Conservation (phyloP, 2,113 vertebrate genomes). For the Noctilio leporinus region DNA sequence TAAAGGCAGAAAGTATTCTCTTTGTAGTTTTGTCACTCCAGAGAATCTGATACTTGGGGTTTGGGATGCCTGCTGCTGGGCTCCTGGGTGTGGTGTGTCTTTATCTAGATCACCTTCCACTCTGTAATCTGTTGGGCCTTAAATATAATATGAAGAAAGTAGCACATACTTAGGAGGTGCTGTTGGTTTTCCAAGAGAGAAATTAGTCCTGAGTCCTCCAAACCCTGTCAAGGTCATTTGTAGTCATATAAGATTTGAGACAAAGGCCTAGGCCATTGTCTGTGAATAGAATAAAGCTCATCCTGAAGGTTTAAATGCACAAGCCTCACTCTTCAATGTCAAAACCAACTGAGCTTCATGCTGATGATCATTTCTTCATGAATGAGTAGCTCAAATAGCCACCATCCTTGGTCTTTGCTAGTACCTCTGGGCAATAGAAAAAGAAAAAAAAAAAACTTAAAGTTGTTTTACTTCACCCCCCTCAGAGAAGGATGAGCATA, state of each 20-base stretch:
- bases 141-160: background rate
- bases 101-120: background rate
- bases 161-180: background rate
- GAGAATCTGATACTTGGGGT: background rate
- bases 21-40: slow-evolving; percentile 36
- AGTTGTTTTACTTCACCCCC: background rate
- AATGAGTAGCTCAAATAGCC: background rate
- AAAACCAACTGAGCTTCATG: background rate
- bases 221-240: background rate
- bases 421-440: background rate
- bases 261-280: background rate
- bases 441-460: background rate
- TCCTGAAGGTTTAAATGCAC: background rate
- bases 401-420: background rate
- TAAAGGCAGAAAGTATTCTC: slow-evolving; percentile 64
- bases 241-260: background rate
- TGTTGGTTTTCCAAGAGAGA: background rate
- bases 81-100: background rate
- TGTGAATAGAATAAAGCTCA: background rate
- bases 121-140: background rate
- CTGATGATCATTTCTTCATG: background rate
- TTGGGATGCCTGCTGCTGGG: slow-evolving; percentile 13
- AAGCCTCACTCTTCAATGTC: background rate
- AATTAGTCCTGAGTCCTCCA: background rate
- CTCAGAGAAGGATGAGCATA: background rate